Base-by-base conservation (phyloP, 2,888 invertebrate genomes). In the Blastobasis lacticolella region DNA sequence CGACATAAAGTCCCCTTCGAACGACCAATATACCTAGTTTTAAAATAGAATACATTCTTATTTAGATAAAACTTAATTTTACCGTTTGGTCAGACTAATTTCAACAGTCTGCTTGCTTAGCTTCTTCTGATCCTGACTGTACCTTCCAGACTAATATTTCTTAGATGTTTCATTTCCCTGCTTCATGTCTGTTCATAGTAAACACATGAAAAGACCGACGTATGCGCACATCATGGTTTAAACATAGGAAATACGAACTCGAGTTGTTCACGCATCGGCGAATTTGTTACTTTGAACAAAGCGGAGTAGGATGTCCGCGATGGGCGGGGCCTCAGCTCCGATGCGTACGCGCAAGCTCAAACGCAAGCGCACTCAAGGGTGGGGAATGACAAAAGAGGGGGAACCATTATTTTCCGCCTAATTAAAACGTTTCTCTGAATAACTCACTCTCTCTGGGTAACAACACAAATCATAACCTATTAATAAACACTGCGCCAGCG, bases 221-320 rank as follows among this genome's bases (percentile, higher is more conserved):
- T 23, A 3, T 23, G 23, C 23, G 23, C 23, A 23, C 23, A 23
- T 23, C 23, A 23, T 23, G 23, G 23, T 23, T 23, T 23, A 23
- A 23, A 23, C 23, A 23, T 23, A 1, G 45, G 52, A 53, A 53
- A 38, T 48, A 44, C 50, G 48, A 46, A 59, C 52, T 23, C 23
- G 3, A 23, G 23, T 23, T 55, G 56, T 72, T 76, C 67, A 78
- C 64, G 75, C 73, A 62, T 73, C 67, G 69, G 61, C 59, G 64
- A 71, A 63, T 69, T 69, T 56, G 60, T 70, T 69, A 64, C 67
- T 70, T 65, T 59, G 69, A 74, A 79, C 74, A 77, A 77, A 75
- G 69, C 67, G 62, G 57, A 68, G 78, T 73, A 78, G 73, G 76
- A 79, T 72, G 78, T 68, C 71, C 64, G 64, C 57, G 46, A 65